Evolutionary conservation across 1,140 invertebrate species (phyloP), one percentile per base, ranked within the genome.

Genomic region (Steinernema khuongi): DNA sequence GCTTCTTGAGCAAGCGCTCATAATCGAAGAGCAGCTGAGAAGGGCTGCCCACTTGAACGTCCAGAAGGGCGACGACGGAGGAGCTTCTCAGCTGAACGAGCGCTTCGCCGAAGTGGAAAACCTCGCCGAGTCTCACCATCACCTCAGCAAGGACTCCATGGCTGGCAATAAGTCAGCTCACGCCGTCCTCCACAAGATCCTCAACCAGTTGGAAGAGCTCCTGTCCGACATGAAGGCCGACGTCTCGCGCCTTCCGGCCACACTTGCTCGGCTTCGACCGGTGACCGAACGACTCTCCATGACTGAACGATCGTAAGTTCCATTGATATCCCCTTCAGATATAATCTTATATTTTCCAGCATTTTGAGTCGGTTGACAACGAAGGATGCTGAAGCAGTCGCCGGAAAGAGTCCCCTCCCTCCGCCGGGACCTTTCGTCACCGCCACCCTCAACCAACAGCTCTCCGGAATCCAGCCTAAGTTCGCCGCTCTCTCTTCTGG

Each of bases 211-310:
- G 83, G 97, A 99, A 86, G 97, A 99, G 86, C 87, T 99, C 68
- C 86, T 99, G 33, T 95, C 93, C 36, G 97, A 99, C 86, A 99
- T 99, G 96, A 99, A 99, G 88, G 95, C 94, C 22, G 97, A 99
- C 86, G 96, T 99, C 44, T 95, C 93, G 69, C 91, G 96, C 70
- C 88, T 99, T 79, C 97, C 96, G 26, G 94, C 95, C 28, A 97
- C 96, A 1, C 87, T 99, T 79, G 94, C 96, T 14, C 90, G 96
- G 72, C 96, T 99, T 83, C 94, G 96, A 74, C 94, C 96, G 0
- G 96, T 99, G 31, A 94, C 94, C 67, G 94, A 97, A 86, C 89
- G 95, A 76, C 88, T 97, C 71, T 94, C 96, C 41, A 96, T 97
- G 93, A 97, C 94, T 0, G 96, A 99, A 69, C 72, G 83, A 77